Conservation (phyloP, 2,797 vertebrate species). For the Malurus splendens region DNA sequence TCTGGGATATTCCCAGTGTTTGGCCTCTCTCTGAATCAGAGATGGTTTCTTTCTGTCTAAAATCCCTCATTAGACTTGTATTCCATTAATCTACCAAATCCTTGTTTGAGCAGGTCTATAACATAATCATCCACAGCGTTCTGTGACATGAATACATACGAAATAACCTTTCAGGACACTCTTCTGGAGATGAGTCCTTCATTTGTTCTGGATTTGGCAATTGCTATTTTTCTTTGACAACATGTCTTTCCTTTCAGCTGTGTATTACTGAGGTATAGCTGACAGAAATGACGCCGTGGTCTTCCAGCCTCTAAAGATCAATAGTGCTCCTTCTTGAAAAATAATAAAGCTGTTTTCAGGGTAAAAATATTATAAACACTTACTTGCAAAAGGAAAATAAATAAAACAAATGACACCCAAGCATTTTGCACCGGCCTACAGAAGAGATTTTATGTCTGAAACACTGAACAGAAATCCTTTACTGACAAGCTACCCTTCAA, state of each 20-base stretch:
- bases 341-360: not conserved
- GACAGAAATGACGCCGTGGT: not conserved
- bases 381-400: not conserved
- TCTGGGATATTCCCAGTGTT: not conserved
- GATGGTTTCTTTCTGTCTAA: not conserved
- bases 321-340: not conserved
- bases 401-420: not conserved
- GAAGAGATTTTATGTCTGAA: not conserved
- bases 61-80: not conserved
- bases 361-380: not conserved
- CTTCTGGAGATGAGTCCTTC: not conserved
- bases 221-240: not conserved
- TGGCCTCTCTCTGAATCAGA: not conserved
- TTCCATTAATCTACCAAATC: not conserved
- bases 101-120: not conserved
- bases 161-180: not conserved
- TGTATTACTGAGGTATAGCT: not conserved
- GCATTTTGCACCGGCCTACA: not conserved
- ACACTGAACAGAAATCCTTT: not conserved
- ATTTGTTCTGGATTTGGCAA: not conserved
- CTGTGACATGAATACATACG: not conserved
- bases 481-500: not conserved
- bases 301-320: not conserved
- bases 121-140: not conserved
- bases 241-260: not conserved